Percentiles rank a stretch among this genome's conserved stretches.
Conservation (phyloP, 2,113 vertebrate species). For the Actenoides hombroni region DNA sequence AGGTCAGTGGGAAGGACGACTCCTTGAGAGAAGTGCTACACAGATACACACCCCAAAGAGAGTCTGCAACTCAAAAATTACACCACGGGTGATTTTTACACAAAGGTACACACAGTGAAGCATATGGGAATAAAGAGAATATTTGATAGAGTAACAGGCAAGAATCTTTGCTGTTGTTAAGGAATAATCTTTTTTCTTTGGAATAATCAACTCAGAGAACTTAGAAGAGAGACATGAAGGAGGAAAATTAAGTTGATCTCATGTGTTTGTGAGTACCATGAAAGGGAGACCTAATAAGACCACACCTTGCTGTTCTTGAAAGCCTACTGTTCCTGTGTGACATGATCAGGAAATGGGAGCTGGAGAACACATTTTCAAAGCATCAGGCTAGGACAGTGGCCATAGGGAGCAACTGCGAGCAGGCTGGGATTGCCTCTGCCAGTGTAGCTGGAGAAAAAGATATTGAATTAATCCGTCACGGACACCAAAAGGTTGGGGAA, state of each 20-base stretch:
- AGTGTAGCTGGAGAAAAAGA: background rate
- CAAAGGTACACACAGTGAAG: rapidly evolving
- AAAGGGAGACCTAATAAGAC: background rate
- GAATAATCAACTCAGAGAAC: background rate
- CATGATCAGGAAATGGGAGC: background rate
- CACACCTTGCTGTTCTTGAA: background rate
- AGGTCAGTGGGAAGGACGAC: background rate
- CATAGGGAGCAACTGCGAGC: rapidly evolving
- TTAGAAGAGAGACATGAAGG: background rate
- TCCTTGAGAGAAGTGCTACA: background rate
- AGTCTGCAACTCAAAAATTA: background rate
- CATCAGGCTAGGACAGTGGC: background rate
- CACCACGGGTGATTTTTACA: background rate
- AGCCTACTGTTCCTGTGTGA: background rate
- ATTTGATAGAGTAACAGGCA: background rate
- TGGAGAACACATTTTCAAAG: background rate
- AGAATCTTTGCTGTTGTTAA: background rate
- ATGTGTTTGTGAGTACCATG: background rate
- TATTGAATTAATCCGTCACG: background rate
- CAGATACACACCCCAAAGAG: background rate
- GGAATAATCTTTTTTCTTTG: background rate
- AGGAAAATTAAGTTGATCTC: background rate
- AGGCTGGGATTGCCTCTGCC: background rate
- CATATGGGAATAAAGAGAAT: background rate
- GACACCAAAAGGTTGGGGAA: background rate